Evolutionary conservation across 1,140 invertebrate species (phyloP).

Genomic region (Aleiodes sp.): DNA sequence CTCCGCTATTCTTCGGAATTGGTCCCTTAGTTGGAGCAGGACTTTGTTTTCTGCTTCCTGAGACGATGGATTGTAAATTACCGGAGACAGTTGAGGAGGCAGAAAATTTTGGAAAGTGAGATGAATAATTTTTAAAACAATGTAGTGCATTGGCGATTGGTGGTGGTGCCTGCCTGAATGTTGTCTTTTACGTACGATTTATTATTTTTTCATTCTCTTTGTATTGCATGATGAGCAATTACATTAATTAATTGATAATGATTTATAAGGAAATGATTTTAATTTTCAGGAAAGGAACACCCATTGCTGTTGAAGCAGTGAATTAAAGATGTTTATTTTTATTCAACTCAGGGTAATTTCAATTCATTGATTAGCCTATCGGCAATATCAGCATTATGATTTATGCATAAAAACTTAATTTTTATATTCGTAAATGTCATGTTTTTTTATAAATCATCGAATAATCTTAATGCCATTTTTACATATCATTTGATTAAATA

Average conservation of each 20-base stretch:
- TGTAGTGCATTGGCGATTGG: not conserved
- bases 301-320: not conserved
- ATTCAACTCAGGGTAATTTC: not conserved
- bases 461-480: not conserved
- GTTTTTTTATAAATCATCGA: not conserved
- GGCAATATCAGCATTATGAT: not conserved
- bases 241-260: not conserved
- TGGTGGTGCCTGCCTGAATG: no score
- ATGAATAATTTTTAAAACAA: conserved; percentile 2
- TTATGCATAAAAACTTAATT: not conserved
- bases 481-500: not conserved
- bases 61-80: conserved; percentile 70
- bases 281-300: not conserved
- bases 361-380: not conserved
- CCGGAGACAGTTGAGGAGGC: conserved; percentile 71
- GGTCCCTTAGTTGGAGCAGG: conserved; percentile 66
- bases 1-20: conserved; percentile 69
- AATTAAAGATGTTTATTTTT: not conserved
- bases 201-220: not conserved
- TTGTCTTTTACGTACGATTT: not conserved
- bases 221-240: not conserved
- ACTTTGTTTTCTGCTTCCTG: conserved; percentile 69
- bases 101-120: conserved; percentile 67
- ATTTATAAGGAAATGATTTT: not conserved
- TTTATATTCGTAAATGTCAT: not conserved